Evolutionary conservation across 1,140 invertebrate species (phyloP), one percentile per base, ranked within the genome.

Genomic region (Anastatus disparis): DNA sequence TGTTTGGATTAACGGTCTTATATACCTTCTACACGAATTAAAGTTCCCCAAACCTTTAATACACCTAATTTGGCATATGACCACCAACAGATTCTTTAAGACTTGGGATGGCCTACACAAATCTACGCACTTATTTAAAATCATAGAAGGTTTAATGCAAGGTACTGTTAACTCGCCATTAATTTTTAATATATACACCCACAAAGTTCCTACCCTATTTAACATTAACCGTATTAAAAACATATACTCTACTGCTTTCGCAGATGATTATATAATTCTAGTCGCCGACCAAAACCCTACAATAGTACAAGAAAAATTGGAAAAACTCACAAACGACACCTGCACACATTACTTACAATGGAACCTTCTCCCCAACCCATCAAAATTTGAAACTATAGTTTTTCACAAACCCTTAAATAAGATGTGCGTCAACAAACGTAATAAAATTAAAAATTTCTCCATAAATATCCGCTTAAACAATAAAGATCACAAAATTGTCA

Each of bases 121-220:
- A 7, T 38, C 35, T 12, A 38, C 35, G 12, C 2, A 4, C 3
- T 27, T 27, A 26, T 53, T 53, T 17, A 13, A 3, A 4, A 70
- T 75, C 3, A 12, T n/a, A 17, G 74, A 77, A 48, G 73, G 73
- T n/a, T 40, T 77, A 17, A 71, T 73, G 20, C 70, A 77, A 67
- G 73, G 72, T n/a, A n/a, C n/a, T n/a, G n/a, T n/a, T n/a, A n/a
- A n/a, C n/a, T n/a, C n/a, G n/a, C n/a, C n/a, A n/a, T 0, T 68
- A 64, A 8, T 74, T 0, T 74, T 74, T 40, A 72, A 70, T 42
- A 75, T 77, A 9, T 75, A 46, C 24, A 77, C 64, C 1, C 17
- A 61, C 20, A 46, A 50, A 1, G 56, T 74, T 3, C 13, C 71
- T 22, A 69, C 35, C 1, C 7, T 61, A 1, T 67, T 68, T 15